phyloP scores from a whole-genome alignment of 2,888 invertebrate genomes.

The Mesorhabditis belari region DNA sequence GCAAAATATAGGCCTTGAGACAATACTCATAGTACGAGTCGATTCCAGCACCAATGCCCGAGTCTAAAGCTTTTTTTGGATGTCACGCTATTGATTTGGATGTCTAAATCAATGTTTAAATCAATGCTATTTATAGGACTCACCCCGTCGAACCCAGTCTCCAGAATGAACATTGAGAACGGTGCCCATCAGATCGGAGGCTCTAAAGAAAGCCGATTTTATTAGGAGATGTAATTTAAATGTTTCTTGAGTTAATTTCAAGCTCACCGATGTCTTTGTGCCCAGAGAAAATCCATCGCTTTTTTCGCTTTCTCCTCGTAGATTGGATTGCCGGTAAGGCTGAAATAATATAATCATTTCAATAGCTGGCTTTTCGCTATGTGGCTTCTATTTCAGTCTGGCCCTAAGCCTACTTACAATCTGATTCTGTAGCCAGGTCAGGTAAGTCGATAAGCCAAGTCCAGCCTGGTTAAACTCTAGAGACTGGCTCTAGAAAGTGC shows the following conservation, averaged over 20 bases:
- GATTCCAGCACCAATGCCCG: slow-evolving; percentile 96
- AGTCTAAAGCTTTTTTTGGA: slow-evolving; percentile 65
- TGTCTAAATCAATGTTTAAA: background rate
- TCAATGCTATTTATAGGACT: slow-evolving; percentile 5
- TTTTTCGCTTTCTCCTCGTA: slow-evolving; percentile 88
- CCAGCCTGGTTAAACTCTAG: too few relatives aligned
- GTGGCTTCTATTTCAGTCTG: too few relatives aligned
- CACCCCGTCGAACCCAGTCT: slow-evolving; percentile 82
- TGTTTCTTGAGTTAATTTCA: background rate
- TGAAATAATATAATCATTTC: slow-evolving; percentile 3
- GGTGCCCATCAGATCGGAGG: slow-evolving; percentile 87
- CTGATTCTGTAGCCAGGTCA: too few relatives aligned
- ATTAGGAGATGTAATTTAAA: too few relatives aligned
- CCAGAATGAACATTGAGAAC: slow-evolving; percentile 95
- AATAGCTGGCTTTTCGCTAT: too few relatives aligned
- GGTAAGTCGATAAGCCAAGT: too few relatives aligned
- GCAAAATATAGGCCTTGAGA: slow-evolving; percentile 87
- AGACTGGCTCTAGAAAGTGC: too few relatives aligned
- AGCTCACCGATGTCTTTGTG: slow-evolving; percentile 70
- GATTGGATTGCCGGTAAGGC: slow-evolving; percentile 75
- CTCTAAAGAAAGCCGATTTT: background rate
- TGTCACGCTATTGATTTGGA: too few relatives aligned
- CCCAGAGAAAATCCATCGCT: slow-evolving; percentile 94
- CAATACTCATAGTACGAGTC: slow-evolving; percentile 98
- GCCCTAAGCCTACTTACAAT: too few relatives aligned